These are phyloP conservation scores for Eulimnadia texana DNA, from an alignment of 1,140 invertebrate genomes.

Conservation along the genomic window DNA sequence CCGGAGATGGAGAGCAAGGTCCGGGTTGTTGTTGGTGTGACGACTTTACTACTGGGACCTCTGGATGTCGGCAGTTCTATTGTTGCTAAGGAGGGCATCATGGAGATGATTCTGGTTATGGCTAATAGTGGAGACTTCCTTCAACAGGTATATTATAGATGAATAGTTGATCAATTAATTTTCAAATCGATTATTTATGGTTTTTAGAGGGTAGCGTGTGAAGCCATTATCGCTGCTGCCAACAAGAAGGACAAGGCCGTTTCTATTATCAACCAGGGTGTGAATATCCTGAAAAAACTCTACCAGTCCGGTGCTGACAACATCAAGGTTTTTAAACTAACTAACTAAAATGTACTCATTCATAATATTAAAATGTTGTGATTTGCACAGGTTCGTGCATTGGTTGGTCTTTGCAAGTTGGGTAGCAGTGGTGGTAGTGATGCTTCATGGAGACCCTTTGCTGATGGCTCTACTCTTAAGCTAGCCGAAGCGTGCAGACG, in stretches of 20 bases:
- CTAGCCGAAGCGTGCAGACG: slow-evolving; percentile 80
- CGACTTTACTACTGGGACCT: slow-evolving; percentile 76
- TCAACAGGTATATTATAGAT: slow-evolving; percentile 43
- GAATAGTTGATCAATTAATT: too few relatives aligned
- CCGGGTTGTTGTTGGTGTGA: slow-evolving; percentile 73
- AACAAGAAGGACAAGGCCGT: slow-evolving; percentile 95
- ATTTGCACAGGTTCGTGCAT: slow-evolving; percentile 50
- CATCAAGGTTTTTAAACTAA: slow-evolving; percentile 43
- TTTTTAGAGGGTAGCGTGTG: slow-evolving; percentile 86
- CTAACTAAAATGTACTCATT: not conserved
- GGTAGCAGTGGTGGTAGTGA: slow-evolving; percentile 93
- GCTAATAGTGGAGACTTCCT: slow-evolving; percentile 63
- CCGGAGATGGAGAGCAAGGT: slow-evolving; percentile 85
- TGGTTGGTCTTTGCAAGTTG: slow-evolving; percentile 92
- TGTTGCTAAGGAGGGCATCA: slow-evolving; percentile 77
- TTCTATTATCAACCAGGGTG: slow-evolving; percentile 76
- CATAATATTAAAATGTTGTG: not conserved
- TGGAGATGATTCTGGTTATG: slow-evolving; percentile 95
- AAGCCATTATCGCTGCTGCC: slow-evolving; percentile 89
- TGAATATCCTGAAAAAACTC: slow-evolving; percentile 84
- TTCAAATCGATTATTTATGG: too few relatives aligned
- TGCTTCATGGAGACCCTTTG: slow-evolving; percentile 80
- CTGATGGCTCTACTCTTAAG: slow-evolving; percentile 86
- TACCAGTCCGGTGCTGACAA: slow-evolving; percentile 83
- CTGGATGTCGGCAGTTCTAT: slow-evolving; percentile 87